phyloP scores from a whole-genome alignment of 2,113 vertebrate species.

The Hydrolagus affinis region DNA sequence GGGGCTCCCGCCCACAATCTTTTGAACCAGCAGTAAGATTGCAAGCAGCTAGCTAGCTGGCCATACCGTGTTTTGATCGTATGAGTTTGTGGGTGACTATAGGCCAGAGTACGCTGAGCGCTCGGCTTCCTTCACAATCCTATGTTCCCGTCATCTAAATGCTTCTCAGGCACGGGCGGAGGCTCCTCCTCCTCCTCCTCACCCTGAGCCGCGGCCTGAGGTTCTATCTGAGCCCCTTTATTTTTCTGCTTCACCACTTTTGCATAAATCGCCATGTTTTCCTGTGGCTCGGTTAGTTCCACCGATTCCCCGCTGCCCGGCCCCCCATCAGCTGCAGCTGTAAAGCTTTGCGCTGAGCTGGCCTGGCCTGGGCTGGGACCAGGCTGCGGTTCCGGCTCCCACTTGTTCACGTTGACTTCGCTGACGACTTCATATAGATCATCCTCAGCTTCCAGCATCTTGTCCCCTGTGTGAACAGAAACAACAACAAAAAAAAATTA shows the following conservation, averaged over 20 bases:
- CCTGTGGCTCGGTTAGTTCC: too few relatives aligned
- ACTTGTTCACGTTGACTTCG: not conserved
- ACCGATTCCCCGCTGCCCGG: too few relatives aligned
- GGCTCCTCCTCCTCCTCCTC: not conserved
- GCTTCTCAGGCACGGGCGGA: constrained; percentile 9
- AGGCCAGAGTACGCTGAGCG: too few relatives aligned
- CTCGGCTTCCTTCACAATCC: too few relatives aligned
- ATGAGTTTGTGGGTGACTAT: too few relatives aligned
- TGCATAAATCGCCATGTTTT: constrained; percentile 12
- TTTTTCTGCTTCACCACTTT: not conserved
- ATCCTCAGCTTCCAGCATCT: not conserved
- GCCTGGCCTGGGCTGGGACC: not conserved
- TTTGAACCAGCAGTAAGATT: not conserved
- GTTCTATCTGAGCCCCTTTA: not conserved
- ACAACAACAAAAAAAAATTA: too few relatives aligned
- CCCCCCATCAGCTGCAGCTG: too few relatives aligned
- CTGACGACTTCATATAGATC: constrained; percentile 1
- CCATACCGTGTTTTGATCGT: not conserved
- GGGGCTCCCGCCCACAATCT: too few relatives aligned
- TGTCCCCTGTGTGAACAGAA: too few relatives aligned
- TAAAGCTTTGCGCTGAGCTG: too few relatives aligned
- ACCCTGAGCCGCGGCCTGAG: not conserved
- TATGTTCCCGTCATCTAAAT: not conserved
- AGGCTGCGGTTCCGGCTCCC: not conserved
- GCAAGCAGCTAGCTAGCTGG: too few relatives aligned